These are phyloP conservation scores for Hyalella azteca DNA, from an alignment of 2,888 invertebrate genomes.

Conservation along the genomic window DNA sequence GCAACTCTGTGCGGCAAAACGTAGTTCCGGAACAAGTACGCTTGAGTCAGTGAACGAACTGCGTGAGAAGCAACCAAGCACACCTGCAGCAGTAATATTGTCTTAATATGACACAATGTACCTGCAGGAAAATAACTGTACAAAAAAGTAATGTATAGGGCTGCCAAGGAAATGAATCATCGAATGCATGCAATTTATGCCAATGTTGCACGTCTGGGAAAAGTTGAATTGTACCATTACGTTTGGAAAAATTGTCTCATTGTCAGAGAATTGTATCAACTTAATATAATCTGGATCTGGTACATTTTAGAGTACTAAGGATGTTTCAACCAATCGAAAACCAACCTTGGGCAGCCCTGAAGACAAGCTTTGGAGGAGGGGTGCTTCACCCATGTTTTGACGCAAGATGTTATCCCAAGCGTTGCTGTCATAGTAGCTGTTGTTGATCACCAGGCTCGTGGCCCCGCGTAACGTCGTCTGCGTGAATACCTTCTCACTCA, in stretches of 20 bases:
- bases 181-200: too few relatives aligned
- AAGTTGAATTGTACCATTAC: too few relatives aligned
- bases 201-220: too few relatives aligned
- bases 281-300: not conserved
- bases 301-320: too few relatives aligned
- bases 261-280: too few relatives aligned
- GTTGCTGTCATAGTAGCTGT: conserved; percentile 56
- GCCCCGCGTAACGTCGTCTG: conserved; percentile 56
- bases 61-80: conserved; percentile 81
- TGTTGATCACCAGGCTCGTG: conserved; percentile 54
- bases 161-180: too few relatives aligned
- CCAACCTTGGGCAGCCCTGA: conserved; percentile 68
- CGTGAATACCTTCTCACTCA: conserved; percentile 55
- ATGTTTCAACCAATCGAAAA: conserved; percentile 62
- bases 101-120: too few relatives aligned
- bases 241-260: too few relatives aligned
- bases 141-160: too few relatives aligned
- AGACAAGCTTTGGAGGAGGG: conserved; percentile 47
- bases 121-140: too few relatives aligned
- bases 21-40: conserved; percentile 87
- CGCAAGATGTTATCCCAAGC: conserved; percentile 55
- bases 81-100: conserved; percentile 66
- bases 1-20: conserved; percentile 73
- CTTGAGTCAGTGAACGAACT: conserved; percentile 74
- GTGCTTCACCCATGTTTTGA: conserved; percentile 50